phyloP scores from a whole-genome alignment of 2,797 vertebrate genomes.

The Rhincodon typus region DNA sequence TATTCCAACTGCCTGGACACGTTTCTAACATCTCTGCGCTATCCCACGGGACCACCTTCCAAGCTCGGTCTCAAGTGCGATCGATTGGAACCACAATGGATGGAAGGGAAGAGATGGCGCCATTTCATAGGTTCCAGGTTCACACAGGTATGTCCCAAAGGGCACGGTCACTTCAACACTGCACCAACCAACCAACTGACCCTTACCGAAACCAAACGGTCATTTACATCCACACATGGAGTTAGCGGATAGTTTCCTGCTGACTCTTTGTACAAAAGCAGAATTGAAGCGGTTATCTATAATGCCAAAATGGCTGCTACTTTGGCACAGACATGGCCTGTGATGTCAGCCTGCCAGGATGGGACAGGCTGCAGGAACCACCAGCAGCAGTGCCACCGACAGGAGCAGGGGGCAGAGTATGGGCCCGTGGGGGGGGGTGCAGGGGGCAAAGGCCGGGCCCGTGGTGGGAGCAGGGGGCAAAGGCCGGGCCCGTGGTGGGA shows the following conservation, averaged over 20 bases:
- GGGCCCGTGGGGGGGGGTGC: too few relatives aligned
- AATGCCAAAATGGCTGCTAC: too few relatives aligned
- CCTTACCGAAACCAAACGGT: background rate
- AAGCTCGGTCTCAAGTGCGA: background rate
- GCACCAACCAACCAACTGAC: background rate
- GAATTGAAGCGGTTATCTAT: background rate
- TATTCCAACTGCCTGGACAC: conserved; percentile 38
- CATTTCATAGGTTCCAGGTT: background rate
- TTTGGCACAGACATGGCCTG: too few relatives aligned
- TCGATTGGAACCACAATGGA: background rate
- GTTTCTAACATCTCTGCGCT: conserved; percentile 43
- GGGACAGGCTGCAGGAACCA: too few relatives aligned
- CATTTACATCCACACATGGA: too few relatives aligned
- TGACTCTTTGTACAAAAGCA: background rate
- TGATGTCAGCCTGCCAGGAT: too few relatives aligned
- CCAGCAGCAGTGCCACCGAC: too few relatives aligned
- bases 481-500: too few relatives aligned
- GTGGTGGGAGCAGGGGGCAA: too few relatives aligned
- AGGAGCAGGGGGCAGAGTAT: too few relatives aligned
- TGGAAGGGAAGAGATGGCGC: background rate
- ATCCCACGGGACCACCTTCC: conserved; percentile 36
- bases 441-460: too few relatives aligned
- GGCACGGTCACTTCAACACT: background rate
- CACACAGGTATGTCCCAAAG: background rate
- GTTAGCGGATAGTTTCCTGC: background rate